These are phyloP conservation scores for Lasioglossum baleicum DNA, from an alignment of 1,140 invertebrate genomes.

Conservation along the genomic window DNA sequence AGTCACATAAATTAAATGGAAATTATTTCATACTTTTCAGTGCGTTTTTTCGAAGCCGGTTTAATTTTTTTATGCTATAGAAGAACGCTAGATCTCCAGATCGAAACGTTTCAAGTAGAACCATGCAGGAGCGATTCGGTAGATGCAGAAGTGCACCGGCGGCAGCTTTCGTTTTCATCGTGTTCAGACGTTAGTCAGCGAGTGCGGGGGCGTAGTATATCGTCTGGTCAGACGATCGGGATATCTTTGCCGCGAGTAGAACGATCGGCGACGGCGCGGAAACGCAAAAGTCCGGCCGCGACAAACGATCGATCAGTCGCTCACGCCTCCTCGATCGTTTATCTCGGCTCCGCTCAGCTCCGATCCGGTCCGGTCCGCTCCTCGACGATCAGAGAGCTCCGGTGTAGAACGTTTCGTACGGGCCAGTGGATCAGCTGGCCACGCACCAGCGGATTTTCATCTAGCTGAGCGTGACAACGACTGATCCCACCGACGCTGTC, in stretches of 20 bases:
- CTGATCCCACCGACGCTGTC: constrained; percentile 49
- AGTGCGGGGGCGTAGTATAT: not conserved
- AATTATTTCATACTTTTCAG: too few species aligned
- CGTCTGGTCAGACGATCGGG: too few species aligned
- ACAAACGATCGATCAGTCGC: not conserved
- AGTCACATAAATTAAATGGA: too few species aligned
- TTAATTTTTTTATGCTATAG: too few species aligned
- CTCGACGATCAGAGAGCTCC: too few species aligned
- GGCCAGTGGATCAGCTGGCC: constrained; percentile 51
- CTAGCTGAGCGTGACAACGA: constrained; percentile 57
- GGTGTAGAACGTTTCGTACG: constrained; percentile 3
- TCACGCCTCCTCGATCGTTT: constrained; percentile 7
- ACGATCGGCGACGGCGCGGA: not conserved
- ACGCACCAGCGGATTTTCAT: constrained; percentile 42
- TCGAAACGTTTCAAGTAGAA: too few species aligned
- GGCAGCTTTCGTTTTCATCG: too few species aligned
- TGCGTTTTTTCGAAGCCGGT: too few species aligned
- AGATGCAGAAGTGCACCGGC: too few species aligned
- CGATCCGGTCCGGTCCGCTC: not conserved
- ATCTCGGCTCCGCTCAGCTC: not conserved
- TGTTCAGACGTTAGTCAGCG: too few species aligned
- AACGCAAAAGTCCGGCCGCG: not conserved
- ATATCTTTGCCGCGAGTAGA: not conserved
- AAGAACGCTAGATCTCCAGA: too few species aligned
- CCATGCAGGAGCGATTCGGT: too few species aligned